Percentiles rank a stretch among this genome's conserved stretches.
phyloP scores from a whole-genome alignment of 2,797 vertebrate species.

The Menidia menidia region DNA sequence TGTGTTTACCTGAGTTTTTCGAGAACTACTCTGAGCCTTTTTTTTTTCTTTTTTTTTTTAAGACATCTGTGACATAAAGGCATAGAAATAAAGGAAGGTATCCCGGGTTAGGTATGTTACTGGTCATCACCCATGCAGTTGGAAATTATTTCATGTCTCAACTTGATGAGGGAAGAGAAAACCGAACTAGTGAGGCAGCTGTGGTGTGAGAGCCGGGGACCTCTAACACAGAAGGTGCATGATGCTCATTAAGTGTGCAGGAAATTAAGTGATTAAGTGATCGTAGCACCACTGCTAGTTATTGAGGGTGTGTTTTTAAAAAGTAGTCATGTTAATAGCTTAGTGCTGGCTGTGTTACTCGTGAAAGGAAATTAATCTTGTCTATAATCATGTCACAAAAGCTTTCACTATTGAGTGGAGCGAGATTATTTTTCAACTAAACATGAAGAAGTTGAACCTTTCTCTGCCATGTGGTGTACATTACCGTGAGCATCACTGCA shows the following conservation, averaged over 20 bases:
- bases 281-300: not conserved
- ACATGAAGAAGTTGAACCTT: conserved; percentile 6
- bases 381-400: too few relatives aligned
- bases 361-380: too few relatives aligned
- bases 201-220: not conserved
- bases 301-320: too few relatives aligned
- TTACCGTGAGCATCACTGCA: conserved; percentile 22
- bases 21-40: not conserved
- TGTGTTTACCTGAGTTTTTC: not conserved
- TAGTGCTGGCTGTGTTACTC: too few relatives aligned
- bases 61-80: too few relatives aligned
- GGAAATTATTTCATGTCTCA: not conserved
- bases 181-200: not conserved
- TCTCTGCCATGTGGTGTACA: not conserved
- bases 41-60: too few relatives aligned
- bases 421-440: not conserved
- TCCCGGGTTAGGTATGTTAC: too few relatives aligned
- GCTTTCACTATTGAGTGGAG: not conserved
- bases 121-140: not conserved
- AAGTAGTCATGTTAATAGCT: too few relatives aligned
- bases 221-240: not conserved
- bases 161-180: not conserved
- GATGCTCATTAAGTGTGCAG: not conserved
- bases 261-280: too few relatives aligned
- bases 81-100: too few relatives aligned